phyloP scores from a whole-genome alignment of 1,140 invertebrate genomes.

The Tachypleus tridentatus region DNA sequence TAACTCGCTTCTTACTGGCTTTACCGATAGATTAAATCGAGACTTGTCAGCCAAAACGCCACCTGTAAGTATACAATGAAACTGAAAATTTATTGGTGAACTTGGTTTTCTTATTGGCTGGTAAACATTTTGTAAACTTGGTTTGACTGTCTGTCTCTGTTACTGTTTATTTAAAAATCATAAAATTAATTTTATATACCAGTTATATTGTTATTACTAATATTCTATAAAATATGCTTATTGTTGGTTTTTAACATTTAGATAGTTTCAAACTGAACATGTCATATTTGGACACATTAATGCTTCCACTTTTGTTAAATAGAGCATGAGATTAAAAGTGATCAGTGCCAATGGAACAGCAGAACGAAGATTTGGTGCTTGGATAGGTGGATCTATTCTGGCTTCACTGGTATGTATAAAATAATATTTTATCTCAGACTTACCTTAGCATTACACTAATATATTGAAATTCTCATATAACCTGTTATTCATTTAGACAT shows the following conservation, averaged over 20 bases:
- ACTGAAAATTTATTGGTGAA: too few relatives aligned
- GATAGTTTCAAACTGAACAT: background rate
- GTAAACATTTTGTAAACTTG: too few relatives aligned
- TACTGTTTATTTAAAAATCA: background rate
- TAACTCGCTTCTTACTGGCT: conserved; percentile 69
- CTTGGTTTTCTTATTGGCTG: too few relatives aligned
- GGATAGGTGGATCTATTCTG: conserved; percentile 93
- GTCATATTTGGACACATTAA: background rate
- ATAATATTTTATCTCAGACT: too few relatives aligned
- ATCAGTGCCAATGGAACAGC: conserved; percentile 66
- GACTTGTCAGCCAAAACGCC: conserved; percentile 79
- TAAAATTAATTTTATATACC: background rate
- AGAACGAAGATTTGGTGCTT: conserved; percentile 81
- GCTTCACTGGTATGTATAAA: conserved; percentile 60
- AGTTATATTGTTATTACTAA: too few relatives aligned
- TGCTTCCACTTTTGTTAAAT: conserved; percentile 9
- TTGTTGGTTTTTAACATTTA: background rate
- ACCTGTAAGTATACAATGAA: conserved; percentile 40
- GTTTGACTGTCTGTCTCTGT: too few relatives aligned
- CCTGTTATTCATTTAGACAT: too few relatives aligned
- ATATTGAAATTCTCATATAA: too few relatives aligned
- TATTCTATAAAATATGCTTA: too few relatives aligned
- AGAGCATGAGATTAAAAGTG: conserved; percentile 72
- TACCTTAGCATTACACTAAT: background rate
- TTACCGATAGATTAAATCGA: conserved; percentile 74